Percentiles rank a stretch among this genome's conserved stretches.
phyloP scores from a whole-genome alignment of 2,113 vertebrate species.

The Stegastes partitus region DNA sequence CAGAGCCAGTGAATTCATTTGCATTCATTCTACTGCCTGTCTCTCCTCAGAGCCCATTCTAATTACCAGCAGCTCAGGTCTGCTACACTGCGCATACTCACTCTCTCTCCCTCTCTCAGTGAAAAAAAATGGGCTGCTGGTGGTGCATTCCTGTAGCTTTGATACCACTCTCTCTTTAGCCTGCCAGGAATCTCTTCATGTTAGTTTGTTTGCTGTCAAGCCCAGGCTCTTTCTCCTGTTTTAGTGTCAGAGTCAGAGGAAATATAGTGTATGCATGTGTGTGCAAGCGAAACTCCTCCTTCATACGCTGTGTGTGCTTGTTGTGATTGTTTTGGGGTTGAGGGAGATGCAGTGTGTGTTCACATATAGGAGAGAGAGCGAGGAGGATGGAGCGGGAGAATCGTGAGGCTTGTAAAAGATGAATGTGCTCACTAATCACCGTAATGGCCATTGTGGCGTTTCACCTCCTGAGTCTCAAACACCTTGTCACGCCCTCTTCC shows the following conservation, averaged over 20 bases:
- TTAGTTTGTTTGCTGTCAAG: constrained; percentile 77
- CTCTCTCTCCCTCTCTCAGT: constrained; percentile 44
- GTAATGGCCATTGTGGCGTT: constrained; percentile 61
- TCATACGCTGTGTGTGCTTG: constrained; percentile 43
- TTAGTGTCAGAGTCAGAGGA: constrained; percentile 58
- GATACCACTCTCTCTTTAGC: constrained; percentile 72
- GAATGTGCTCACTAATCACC: constrained; percentile 68
- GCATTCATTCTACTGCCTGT: constrained; percentile 84
- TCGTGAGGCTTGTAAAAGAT: constrained; percentile 64
- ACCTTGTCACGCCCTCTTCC: constrained; percentile 63
- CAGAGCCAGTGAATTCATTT: constrained; percentile 83
- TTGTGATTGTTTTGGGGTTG: constrained; percentile 68
- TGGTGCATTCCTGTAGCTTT: constrained; percentile 78
- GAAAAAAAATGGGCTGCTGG: constrained; percentile 62
- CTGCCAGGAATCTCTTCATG: constrained; percentile 72
- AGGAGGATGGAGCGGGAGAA: constrained; percentile 25
- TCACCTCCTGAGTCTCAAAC: constrained; percentile 63
- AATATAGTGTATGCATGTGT: constrained; percentile 54
- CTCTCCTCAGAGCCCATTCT: constrained; percentile 83
- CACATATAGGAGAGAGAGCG: constrained; percentile 23
- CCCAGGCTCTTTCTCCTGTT: constrained; percentile 60
- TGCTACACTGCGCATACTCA: constrained; percentile 72
- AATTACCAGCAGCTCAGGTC: constrained; percentile 84
- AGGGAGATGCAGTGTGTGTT: constrained; percentile 48
- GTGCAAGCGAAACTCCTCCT: constrained; percentile 52